phyloP scores from a whole-genome alignment of 2,888 invertebrate genomes.

The Heliothis peltigera region DNA sequence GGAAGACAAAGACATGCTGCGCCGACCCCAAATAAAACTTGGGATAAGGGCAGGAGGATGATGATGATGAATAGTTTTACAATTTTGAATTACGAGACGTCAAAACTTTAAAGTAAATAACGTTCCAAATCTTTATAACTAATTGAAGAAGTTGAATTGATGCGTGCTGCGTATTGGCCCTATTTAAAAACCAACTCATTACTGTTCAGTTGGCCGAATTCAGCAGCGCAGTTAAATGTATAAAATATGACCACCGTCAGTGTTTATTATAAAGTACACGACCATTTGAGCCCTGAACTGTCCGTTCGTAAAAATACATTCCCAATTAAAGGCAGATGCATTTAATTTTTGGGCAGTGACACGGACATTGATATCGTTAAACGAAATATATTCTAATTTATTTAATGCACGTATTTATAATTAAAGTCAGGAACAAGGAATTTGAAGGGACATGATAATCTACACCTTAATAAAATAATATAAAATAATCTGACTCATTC shows the following conservation, averaged over 20 bases:
- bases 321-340: slow-evolving; percentile 49
- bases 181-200: slow-evolving; percentile 77
- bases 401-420: slow-evolving; percentile 28
- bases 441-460: slow-evolving; percentile 10
- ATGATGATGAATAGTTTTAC: too few species aligned
- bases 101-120: slow-evolving; percentile 43
- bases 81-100: slow-evolving; percentile 35
- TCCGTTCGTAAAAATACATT: slow-evolving; percentile 50
- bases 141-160: slow-evolving; percentile 70
- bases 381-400: slow-evolving; percentile 37
- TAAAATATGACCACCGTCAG: slow-evolving; percentile 78
- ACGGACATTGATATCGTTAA: slow-evolving; percentile 31
- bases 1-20: too few species aligned
- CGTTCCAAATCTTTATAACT: slow-evolving; percentile 63
- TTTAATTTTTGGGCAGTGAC: slow-evolving; percentile 36
- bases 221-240: slow-evolving; percentile 73
- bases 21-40: too few species aligned
- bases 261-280: slow-evolving; percentile 60
- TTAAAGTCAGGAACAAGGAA: slow-evolving; percentile 12
- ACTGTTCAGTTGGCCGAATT: slow-evolving; percentile 68
- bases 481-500: slow-evolving; percentile 14
- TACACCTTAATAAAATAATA: slow-evolving; percentile 5
- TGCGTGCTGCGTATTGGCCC: slow-evolving; percentile 71
- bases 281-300: slow-evolving; percentile 50
- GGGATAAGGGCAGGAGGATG: too few species aligned